A percentile compares a stretch with the other conserved stretches of the same genome.
These are phyloP conservation scores for Dicrostonyx torquatus DNA, from an alignment of 2,797 vertebrate genomes.

Conservation along the genomic window DNA sequence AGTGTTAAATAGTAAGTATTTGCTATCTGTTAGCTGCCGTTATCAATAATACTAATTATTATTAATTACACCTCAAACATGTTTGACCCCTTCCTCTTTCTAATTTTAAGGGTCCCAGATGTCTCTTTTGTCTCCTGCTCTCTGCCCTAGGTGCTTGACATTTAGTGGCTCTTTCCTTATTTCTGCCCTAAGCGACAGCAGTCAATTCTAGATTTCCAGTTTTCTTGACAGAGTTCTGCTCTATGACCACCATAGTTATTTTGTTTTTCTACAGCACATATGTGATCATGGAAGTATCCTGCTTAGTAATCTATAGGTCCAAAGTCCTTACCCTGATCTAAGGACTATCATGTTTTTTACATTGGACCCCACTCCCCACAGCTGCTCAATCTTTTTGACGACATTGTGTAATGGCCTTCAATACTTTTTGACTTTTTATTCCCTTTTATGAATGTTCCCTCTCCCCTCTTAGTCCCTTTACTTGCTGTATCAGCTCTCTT, in stretches of 20 bases:
- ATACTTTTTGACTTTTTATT: background rate
- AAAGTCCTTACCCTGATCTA: background rate
- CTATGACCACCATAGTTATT: background rate
- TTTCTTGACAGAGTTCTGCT: background rate
- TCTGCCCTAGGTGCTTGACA: background rate
- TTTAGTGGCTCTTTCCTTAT: background rate
- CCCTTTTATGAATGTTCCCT: background rate
- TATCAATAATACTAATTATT: constrained; percentile 59
- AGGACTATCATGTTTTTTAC: background rate
- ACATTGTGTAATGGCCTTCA: background rate
- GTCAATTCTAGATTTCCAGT: background rate
- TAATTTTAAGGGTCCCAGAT: constrained; percentile 45
- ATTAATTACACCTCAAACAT: constrained; percentile 44
- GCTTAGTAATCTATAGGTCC: background rate
- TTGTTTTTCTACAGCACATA: constrained; percentile 9
- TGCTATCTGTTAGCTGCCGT: constrained; percentile 43
- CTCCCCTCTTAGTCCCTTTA: background rate
- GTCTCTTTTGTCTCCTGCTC: background rate
- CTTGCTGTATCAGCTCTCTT: background rate
- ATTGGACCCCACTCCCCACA: background rate
- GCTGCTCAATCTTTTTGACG: background rate
- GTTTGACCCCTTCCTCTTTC: constrained; percentile 31
- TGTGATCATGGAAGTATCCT: background rate
- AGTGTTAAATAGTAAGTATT: constrained; percentile 31
- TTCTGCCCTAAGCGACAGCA: background rate